Conservation (phyloP, 2,888 invertebrate genomes). For the Drosophila mimetica region DNA sequence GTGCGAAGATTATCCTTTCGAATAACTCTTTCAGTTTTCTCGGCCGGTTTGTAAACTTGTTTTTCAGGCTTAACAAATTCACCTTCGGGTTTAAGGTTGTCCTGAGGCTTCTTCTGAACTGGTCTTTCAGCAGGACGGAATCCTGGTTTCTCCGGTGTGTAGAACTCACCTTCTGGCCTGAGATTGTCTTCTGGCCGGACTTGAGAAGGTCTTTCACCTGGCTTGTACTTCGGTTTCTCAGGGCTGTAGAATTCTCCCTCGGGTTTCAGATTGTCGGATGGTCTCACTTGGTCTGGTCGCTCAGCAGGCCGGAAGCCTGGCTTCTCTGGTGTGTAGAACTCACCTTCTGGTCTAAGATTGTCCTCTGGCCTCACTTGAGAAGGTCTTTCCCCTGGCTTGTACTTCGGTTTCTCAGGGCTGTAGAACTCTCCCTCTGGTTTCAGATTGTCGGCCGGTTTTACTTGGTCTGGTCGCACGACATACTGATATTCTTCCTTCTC, state of each 20-base stretch:
- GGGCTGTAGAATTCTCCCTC: constrained; percentile 85
- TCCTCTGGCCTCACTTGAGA: constrained; percentile 86
- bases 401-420: constrained; percentile 80
- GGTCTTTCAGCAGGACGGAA: constrained; percentile 84
- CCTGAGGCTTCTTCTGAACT: constrained; percentile 51
- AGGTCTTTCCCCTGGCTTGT: constrained; percentile 84
- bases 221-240: constrained; percentile 83
- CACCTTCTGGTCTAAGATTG: constrained; percentile 85
- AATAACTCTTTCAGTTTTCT: too few relatives aligned
- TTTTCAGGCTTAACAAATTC: too few relatives aligned
- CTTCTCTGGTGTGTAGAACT: constrained; percentile 82
- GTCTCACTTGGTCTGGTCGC: too few relatives aligned
- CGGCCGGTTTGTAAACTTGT: too few relatives aligned
- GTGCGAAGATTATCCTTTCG: constrained; percentile 85
- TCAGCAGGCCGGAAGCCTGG: constrained; percentile 85
- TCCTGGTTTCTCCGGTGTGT: constrained; percentile 84
- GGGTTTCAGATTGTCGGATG: constrained; percentile 62
- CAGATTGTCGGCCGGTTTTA: constrained; percentile 84
- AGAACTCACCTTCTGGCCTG: constrained; percentile 86
- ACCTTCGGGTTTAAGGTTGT: too few relatives aligned
- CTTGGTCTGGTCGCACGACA: constrained; percentile 37
- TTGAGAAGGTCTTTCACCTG: constrained; percentile 84
- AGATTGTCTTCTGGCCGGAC: constrained; percentile 84
- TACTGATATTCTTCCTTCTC: constrained; percentile 84
- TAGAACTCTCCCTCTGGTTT: constrained; percentile 71